Base-by-base conservation (phyloP, 2,797 vertebrate genomes). In the Sebastes variabilis region DNA sequence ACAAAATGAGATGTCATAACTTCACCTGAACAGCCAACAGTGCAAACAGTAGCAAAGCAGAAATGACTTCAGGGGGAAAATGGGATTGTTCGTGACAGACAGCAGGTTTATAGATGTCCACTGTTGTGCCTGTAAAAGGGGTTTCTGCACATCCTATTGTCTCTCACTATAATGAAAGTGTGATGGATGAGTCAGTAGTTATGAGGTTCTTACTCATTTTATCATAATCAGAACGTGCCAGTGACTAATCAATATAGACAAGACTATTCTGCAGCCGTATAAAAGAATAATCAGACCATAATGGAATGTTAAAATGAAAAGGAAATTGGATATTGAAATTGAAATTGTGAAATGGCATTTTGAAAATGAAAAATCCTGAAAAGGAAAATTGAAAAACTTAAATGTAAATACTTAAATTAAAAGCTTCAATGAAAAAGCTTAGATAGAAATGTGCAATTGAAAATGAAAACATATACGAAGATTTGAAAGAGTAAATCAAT, bases 161-260 rank as follows among this genome's bases (percentile, higher is more conserved):
- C 72, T 82, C 60, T 82, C 49, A 56, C 68, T 38, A 18, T 30
- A 70, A 74, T 32, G 72, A 84, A 85, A 77, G 77, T 71, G 66
- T 86, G 81, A 92, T 87, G 56, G 46, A 88, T 85, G 91, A 87
- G 46, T 83, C 76, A 81, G 61, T 83, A 79, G 54, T 76, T 65
- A 77, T 24, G 20, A 64, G 54, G 54, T 38, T 66, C 36, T 80
- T 36, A 11, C 75, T 62, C 69, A 77, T 80, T 83, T 84, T 32
- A 65, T 80, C 71, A 82, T 60, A n/a, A 62, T 82, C 78, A 81
- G 22, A 70, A 61, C 1, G 3, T 68, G 38, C 18, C 69, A 79
- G 49, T 79, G 72, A 56, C 42, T 16, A 58, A 77, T 88, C 85
- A 81, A 82, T 80, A 71, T 1, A 72, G 77, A 75, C 62, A 59